A percentile compares a stretch with the other conserved stretches of the same genome.
Evolutionary conservation across 23 tunicate genomes (phyloP).

Genomic region (Ascidia mentula): DNA sequence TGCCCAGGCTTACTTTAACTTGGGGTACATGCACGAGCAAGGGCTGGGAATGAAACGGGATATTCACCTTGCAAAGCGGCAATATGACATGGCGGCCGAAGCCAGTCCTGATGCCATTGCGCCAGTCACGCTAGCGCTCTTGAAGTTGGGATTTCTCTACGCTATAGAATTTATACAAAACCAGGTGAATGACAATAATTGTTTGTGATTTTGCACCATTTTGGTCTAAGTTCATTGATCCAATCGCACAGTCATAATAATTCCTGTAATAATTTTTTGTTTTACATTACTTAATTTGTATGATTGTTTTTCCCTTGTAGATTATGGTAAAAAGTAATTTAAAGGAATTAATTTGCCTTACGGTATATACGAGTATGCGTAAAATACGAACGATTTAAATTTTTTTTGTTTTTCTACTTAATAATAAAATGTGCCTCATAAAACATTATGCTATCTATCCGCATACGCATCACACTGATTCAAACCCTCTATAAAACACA

Average conservation of each 20-base stretch:
- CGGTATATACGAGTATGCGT: too few species aligned
- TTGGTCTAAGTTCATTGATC: background rate
- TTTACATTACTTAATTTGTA: too few species aligned
- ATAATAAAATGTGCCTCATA: too few species aligned
- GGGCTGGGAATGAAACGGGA: constrained; percentile 90
- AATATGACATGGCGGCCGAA: constrained; percentile 89
- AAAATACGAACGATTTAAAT: too few species aligned
- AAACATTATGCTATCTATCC: background rate
- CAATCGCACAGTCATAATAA: too few species aligned
- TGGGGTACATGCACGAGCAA: constrained; percentile 99
- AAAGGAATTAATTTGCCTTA: too few species aligned
- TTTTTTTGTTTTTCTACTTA: background rate
- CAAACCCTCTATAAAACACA: background rate
- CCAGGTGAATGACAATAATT: constrained; percentile 20
- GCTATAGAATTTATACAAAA: constrained; percentile 60
- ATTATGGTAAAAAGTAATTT: too few species aligned
- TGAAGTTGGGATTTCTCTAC: constrained; percentile 65
- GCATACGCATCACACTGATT: background rate
- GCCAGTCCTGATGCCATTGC: constrained; percentile 81
- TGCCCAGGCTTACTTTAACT: constrained; percentile 94
- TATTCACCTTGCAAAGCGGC: constrained; percentile 91
- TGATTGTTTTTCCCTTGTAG: too few species aligned
- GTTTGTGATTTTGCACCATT: background rate
- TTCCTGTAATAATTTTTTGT: too few species aligned
- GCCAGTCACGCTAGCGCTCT: constrained; percentile 78